These are phyloP conservation scores for Napeogenes inachia DNA, from an alignment of 2,888 invertebrate species.

Conservation along the genomic window DNA sequence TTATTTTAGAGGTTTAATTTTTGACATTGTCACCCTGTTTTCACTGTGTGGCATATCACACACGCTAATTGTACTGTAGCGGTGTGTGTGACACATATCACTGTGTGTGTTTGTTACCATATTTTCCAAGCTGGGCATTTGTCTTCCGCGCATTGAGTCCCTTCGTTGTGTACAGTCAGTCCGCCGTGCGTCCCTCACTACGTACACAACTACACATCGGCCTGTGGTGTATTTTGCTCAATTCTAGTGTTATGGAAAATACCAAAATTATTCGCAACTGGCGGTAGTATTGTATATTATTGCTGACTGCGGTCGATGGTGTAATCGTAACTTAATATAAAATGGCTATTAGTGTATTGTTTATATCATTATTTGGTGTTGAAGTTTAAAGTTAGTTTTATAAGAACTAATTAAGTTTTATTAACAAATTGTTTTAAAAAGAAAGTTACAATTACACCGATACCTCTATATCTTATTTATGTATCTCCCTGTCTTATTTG, in stretches of 20 bases:
- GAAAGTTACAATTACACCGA: conserved; percentile 25
- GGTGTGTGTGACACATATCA: conserved; percentile 30
- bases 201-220: conserved; percentile 20
- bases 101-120: conserved; percentile 57
- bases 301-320: neutral
- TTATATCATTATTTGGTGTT: conserved; percentile 7
- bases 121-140: conserved; percentile 61
- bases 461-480: conserved; percentile 14
- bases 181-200: conserved; percentile 24
- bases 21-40: conserved; percentile 44
- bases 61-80: neutral
- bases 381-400: conserved; percentile 1
- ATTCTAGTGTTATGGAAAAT: conserved; percentile 62
- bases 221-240: conserved; percentile 49
- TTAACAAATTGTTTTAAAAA: conserved; percentile 3
- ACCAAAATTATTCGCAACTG: conserved; percentile 22
- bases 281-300: conserved; percentile 4
- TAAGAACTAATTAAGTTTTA: neutral
- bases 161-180: conserved; percentile 66
- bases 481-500: conserved; percentile 53
- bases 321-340: neutral
- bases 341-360: conserved; percentile 12
- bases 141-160: conserved; percentile 57
- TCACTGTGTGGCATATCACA: conserved; percentile 12
- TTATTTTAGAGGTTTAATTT: conserved; percentile 31